Conservation (phyloP, 2,888 invertebrate genomes). For the Minunthozetes semirufus region DNA sequence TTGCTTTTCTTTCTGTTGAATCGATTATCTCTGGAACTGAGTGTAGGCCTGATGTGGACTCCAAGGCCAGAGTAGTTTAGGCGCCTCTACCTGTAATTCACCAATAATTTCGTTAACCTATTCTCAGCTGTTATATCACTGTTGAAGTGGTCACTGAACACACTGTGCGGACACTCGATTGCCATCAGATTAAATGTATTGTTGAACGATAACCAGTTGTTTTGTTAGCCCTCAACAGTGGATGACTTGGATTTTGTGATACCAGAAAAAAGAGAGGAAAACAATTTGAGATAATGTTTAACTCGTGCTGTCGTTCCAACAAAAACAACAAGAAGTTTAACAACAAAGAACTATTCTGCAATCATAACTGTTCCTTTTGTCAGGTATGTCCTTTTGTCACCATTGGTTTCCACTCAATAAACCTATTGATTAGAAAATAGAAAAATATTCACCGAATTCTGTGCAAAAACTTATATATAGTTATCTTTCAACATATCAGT, state of each 20-base stretch:
- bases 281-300: neutral
- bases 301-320: constrained; percentile 12
- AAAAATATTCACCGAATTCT: neutral
- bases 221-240: neutral
- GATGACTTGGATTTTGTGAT: neutral
- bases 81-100: constrained; percentile 25
- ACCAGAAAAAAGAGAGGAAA: neutral
- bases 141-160: neutral
- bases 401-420: neutral
- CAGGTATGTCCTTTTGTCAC: constrained; percentile 25
- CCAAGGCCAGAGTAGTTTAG: constrained; percentile 23
- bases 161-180: neutral
- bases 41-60: neutral
- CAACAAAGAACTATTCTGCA: neutral
- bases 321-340: constrained; percentile 6
- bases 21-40: neutral
- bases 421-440: neutral
- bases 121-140: constrained; percentile 10
- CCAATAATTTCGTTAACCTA: constrained; percentile 7
- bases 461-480: neutral
- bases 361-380: constrained; percentile 21
- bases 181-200: neutral
- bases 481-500: neutral
- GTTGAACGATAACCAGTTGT: neutral
- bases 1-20: neutral